Evolutionary conservation across 2,888 invertebrate species (phyloP).

Genomic region (Phaonia tiefii): DNA sequence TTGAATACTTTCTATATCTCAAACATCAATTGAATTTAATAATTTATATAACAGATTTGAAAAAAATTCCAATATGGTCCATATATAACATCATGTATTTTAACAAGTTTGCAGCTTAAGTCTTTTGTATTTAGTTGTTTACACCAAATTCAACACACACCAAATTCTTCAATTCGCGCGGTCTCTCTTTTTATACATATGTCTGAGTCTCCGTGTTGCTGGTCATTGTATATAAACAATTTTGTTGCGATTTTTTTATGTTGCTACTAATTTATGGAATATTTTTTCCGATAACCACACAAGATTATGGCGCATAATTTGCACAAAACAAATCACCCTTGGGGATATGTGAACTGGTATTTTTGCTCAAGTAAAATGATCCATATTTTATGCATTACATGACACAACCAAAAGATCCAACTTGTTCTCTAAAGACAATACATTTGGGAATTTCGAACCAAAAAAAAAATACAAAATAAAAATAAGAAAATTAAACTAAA

Average conservation of each 20-base stretch:
- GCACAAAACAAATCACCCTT: slow-evolving; percentile 9
- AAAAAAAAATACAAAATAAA: neutral
- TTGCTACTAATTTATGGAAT: too few species aligned
- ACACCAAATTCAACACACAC: neutral
- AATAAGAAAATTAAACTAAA: too few species aligned
- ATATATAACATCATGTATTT: neutral
- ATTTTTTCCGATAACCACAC: slow-evolving; percentile 1
- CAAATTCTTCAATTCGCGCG: too few species aligned
- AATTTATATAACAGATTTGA: too few species aligned
- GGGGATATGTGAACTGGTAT: slow-evolving; percentile 53
- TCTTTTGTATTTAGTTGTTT: slow-evolving; percentile 2
- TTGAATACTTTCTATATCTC: too few species aligned
- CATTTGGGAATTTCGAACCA: neutral
- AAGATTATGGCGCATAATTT: neutral
- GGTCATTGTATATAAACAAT: too few species aligned
- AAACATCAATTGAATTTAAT: too few species aligned
- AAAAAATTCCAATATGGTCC: neutral
- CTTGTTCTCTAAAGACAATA: slow-evolving; percentile 3
- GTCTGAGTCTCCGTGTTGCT: too few species aligned
- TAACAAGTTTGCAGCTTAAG: slow-evolving; percentile 20
- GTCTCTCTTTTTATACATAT: too few species aligned
- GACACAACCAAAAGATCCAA: too few species aligned
- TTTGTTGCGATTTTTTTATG: too few species aligned
- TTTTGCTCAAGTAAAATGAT: slow-evolving; percentile 26
- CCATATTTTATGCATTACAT: slow-evolving; percentile 46